Evolutionary conservation across 1,140 invertebrate genomes (phyloP), one percentile per base, ranked within the genome.

Genomic region (Solenopsis fugax): DNA sequence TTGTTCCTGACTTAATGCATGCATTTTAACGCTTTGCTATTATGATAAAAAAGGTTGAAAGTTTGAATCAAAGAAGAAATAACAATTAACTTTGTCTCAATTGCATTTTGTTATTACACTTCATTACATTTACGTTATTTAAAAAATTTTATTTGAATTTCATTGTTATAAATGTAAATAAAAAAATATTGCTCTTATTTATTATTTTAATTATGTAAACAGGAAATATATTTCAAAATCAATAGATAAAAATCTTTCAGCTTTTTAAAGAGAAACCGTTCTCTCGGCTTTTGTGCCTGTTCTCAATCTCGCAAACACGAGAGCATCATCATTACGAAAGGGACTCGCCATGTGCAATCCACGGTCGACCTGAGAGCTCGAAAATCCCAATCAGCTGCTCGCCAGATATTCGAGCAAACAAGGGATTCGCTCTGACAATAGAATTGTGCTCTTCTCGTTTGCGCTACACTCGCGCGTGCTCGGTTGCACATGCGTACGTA

Each of bases 351-450:
- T 88, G 86, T 93, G 92, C 90, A 91, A 93, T 94, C 86, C 90
- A 87, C 90, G 62, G 69, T 84, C 60, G 89, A 81, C 29, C 45
- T 50, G 77, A 80, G 71, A 76, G 80, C 90, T 87, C 87, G 92
- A 93, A 94, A 93, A 94, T 93, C 93, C 92, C 93, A 93, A 94
- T 94, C 93, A 94, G 93, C 93, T 94, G 93, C 92, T 93, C 75
- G 86, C 89, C 92, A 93, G 91, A 93, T 93, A 87, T 90, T 91
- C 86, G 85, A 92, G 85, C 93, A 93, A 92, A 94, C 91, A 92
- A 92, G 91, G 89, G 86, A 92, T 90, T 86, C 87, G 69, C 88
- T 78, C 85, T 48, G 86, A 94, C 93, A 94, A 94, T 93, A 81
- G 90, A 82, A 90, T 86, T 87, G 89, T 86, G 92, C 89, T 60